These are phyloP conservation scores for Amblyjoppa fuscipennis DNA, from an alignment of 2,888 invertebrate species.

Conservation along the genomic window DNA sequence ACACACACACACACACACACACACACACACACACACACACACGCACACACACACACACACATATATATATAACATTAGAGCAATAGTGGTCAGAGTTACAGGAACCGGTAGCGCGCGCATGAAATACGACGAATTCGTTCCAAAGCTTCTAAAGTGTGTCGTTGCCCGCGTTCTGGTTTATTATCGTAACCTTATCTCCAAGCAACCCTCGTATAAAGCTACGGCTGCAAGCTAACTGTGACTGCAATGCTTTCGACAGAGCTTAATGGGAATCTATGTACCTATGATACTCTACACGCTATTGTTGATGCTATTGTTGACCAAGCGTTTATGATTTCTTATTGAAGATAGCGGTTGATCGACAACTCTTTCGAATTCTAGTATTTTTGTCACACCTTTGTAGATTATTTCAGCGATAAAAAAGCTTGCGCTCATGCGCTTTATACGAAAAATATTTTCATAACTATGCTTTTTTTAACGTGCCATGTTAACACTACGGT, in stretches of 20 bases:
- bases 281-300: background rate
- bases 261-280: constrained; percentile 15
- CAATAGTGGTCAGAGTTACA: background rate
- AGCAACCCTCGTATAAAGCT: constrained; percentile 12
- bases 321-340: background rate
- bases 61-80: constrained; percentile 8
- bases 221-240: background rate
- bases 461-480: no score
- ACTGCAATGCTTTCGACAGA: background rate
- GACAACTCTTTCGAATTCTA: background rate
- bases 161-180: constrained; percentile 46
- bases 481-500: background rate
- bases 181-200: constrained; percentile 50
- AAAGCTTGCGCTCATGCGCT: background rate
- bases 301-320: constrained; percentile 13
- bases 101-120: constrained; percentile 47
- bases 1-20: background rate
- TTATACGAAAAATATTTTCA: background rate
- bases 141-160: constrained; percentile 50
- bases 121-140: constrained; percentile 53
- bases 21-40: constrained; percentile 8
- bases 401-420: background rate
- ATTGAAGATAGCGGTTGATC: background rate
- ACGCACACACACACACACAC: background rate
- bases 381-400: background rate